Base-by-base conservation (phyloP, 2,113 vertebrate species). In the Prolemur simus region DNA sequence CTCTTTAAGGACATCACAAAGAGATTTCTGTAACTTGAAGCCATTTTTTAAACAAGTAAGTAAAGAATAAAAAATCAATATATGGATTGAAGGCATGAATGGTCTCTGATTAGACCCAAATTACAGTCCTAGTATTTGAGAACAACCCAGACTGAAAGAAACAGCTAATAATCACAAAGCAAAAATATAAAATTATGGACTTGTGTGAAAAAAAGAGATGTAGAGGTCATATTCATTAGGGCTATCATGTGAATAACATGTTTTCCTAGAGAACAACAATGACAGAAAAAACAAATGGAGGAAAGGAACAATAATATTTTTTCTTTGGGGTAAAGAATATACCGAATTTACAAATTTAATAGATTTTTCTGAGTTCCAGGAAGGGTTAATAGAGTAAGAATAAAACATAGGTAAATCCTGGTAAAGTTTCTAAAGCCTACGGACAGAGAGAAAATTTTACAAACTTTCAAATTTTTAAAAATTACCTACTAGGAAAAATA, bases 171-270 rank as follows among this genome's bases (percentile, higher is more conserved):
- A 8, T 81, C 29, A 77, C 0, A 32, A 18, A 76, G 9, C 2
- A 60, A 86, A 87, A 82, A 15, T 32, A 39, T 8, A 81, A n/a
- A 63, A 49, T n/a, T 37, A 29, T 47, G 49, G 15, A 32, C n/a
- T 42, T 54, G 6, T 81, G n/a, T 32, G 9, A 9, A 63, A 49
- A 47, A 52, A 12, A 56, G 15, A 58, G 4, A 42, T 18, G 34
- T 89, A n/a, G 29, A 82, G 2, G 1, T 5, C 12, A 21, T 39
- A 8, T 32, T 71, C 8, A 32, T 64, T 58, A 39, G 20, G 21
- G 1, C 1, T 68, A 27, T 1, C 0, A 3, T 29, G 6, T 32
- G 37, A 87, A 32, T 37, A 52, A 14, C 5, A 8, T 66, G 34
- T 32, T 27, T 60, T 58, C 15, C 45, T 20, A 66, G 25, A 58